A percentile compares a stretch with the other conserved stretches of the same genome.
Conservation (phyloP, 53 echinoderm and acorn worm genomes). For the Temnopleurus reevesii region DNA sequence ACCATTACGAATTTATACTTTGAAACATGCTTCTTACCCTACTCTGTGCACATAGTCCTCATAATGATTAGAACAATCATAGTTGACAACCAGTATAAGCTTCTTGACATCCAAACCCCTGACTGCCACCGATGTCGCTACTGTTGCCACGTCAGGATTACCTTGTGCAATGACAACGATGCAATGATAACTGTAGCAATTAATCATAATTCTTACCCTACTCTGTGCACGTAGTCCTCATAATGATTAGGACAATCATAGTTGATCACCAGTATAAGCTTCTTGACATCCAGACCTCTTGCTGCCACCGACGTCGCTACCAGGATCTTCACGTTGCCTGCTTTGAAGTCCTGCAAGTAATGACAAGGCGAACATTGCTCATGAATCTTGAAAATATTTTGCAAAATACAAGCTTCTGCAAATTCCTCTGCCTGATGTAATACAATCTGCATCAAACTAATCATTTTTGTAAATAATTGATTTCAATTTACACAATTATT, state of each 20-base stretch:
- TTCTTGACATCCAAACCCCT: slow-evolving; percentile 91
- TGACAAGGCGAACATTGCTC: neutral
- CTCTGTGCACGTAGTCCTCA: slow-evolving; percentile 98
- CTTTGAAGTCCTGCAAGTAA: slow-evolving; percentile 87
- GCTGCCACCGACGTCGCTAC: slow-evolving; percentile 95
- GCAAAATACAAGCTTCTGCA: too few species aligned
- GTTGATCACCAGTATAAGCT: slow-evolving; percentile 90
- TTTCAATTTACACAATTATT: too few species aligned
- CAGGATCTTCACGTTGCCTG: slow-evolving; percentile 75
- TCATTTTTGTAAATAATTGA: too few species aligned
- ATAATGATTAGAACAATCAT: slow-evolving; percentile 97
- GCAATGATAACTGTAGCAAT: too few species aligned
- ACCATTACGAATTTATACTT: too few species aligned
- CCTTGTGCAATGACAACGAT: neutral
- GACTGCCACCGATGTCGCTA: slow-evolving; percentile 93
- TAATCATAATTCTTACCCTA: slow-evolving; percentile 80
- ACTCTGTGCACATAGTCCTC: slow-evolving; percentile 99
- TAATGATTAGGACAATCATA: slow-evolving; percentile 99
- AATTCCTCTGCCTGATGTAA: too few species aligned
- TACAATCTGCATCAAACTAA: too few species aligned
- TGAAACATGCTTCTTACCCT: slow-evolving; percentile 90
- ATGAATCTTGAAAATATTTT: too few species aligned
- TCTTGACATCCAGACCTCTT: slow-evolving; percentile 88
- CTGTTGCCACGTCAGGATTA: neutral
- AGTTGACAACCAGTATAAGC: slow-evolving; percentile 90